These are phyloP conservation scores for Leptopilina clavipes DNA, from an alignment of 1,140 invertebrate genomes.

Conservation along the genomic window DNA sequence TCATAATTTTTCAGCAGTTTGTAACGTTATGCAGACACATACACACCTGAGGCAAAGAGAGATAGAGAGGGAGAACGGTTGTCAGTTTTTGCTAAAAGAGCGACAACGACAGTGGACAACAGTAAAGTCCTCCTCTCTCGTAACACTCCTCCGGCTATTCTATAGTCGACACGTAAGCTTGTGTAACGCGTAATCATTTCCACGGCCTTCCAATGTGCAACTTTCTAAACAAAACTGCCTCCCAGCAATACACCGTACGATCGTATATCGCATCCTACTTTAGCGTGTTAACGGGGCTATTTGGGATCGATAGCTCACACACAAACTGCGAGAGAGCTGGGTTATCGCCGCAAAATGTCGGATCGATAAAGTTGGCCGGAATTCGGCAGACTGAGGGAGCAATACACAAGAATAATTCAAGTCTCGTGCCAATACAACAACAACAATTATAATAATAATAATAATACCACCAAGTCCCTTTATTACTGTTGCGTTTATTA, in stretches of 20 bases:
- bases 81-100: slow-evolving; percentile 4
- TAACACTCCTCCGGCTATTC: slow-evolving; percentile 25
- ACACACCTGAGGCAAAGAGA: too few relatives aligned
- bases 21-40: too few relatives aligned
- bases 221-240: slow-evolving; percentile 64
- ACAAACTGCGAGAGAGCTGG: slow-evolving; percentile 15
- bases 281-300: slow-evolving; percentile 30
- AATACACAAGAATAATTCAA: not conserved
- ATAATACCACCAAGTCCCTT: not conserved
- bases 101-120: slow-evolving; percentile 41
- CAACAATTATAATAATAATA: not conserved
- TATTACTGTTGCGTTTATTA: not conserved
- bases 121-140: slow-evolving; percentile 35
- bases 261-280: slow-evolving; percentile 27
- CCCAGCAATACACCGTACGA: slow-evolving; percentile 5
- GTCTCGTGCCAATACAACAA: not conserved
- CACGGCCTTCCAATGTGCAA: slow-evolving; percentile 59
- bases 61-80: not conserved
- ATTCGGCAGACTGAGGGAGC: not conserved
- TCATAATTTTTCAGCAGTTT: too few relatives aligned
- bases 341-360: slow-evolving; percentile 28
- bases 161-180: slow-evolving; percentile 45
- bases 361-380: slow-evolving; percentile 24
- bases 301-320: slow-evolving; percentile 24
- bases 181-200: slow-evolving; percentile 60